Percentiles rank a stretch among this genome's conserved stretches.
phyloP scores from a whole-genome alignment of 1,140 invertebrate genomes.

The Drosophila eugracilis region DNA sequence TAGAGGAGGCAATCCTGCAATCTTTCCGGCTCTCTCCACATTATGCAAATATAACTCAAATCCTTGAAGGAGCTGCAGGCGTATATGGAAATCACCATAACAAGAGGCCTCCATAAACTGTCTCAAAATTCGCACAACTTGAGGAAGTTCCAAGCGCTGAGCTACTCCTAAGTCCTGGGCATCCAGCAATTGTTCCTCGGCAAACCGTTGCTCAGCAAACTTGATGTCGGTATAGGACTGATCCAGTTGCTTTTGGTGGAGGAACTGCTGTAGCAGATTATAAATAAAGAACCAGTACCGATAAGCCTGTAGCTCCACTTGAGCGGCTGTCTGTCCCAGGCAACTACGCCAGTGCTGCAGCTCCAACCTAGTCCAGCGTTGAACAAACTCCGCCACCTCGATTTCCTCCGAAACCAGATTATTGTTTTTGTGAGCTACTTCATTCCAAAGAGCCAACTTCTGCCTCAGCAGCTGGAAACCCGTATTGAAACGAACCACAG shows the following conservation, averaged over 20 bases:
- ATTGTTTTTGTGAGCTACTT: conserved; percentile 94
- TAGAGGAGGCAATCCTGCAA: conserved; percentile 75
- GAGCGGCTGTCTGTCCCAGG: conserved; percentile 88
- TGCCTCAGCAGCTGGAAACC: conserved; percentile 95
- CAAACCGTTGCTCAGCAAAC: conserved; percentile 67
- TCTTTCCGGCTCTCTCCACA: conserved; percentile 46
- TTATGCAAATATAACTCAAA: conserved; percentile 80
- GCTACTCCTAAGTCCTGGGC: conserved; percentile 29
- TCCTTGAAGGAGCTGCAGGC: conserved; percentile 90
- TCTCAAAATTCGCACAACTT: conserved; percentile 87
- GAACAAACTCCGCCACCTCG: conserved; percentile 91
- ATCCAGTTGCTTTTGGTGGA: conserved; percentile 56
- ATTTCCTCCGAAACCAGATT: conserved; percentile 90
- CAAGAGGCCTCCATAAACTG: conserved; percentile 94
- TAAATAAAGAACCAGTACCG: conserved; percentile 97
- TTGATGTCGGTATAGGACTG: conserved; percentile 56
- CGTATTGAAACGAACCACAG: conserved; percentile 94
- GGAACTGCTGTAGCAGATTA: conserved; percentile 87
- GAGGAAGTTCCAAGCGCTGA: conserved; percentile 44
- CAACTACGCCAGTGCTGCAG: conserved; percentile 94
- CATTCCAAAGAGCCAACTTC: conserved; percentile 96
- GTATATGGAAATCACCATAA: conserved; percentile 92
- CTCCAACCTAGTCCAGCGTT: conserved; percentile 96
- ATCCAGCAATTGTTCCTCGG: conserved; percentile 49
- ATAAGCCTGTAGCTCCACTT: conserved; percentile 87